These are phyloP conservation scores for Physella acuta DNA, from an alignment of 1,140 invertebrate species.

Conservation along the genomic window DNA sequence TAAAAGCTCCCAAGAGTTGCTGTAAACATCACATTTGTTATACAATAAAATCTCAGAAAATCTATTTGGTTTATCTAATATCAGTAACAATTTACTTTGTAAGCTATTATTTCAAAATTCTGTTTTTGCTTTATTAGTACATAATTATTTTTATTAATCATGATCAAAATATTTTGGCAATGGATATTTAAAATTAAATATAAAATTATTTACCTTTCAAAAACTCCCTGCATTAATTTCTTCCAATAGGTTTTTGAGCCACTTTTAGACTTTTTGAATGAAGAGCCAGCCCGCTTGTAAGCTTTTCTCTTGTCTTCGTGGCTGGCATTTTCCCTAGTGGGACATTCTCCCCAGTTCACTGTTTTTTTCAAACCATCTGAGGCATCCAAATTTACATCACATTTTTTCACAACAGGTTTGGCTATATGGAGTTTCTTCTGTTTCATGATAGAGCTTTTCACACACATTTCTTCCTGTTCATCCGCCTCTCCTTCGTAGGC, in stretches of 20 bases:
- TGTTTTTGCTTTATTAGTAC: no score
- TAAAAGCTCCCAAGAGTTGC: slow-evolving; percentile 30
- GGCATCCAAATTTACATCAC: background rate
- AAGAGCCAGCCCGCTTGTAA: background rate
- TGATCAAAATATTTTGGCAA: no score
- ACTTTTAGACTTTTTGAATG: slow-evolving; percentile 18
- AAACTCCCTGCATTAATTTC: slow-evolving; percentile 38
- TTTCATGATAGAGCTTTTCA: background rate
- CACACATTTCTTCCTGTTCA: slow-evolving; percentile 8
- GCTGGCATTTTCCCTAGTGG: background rate
- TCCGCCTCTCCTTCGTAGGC: slow-evolving; percentile 14
- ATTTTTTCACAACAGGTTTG: background rate
- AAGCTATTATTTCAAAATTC: no score
- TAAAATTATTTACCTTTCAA: slow-evolving; percentile 45
- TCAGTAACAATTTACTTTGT: no score
- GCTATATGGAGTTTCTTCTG: background rate
- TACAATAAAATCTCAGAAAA: no score
- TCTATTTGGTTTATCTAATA: no score
- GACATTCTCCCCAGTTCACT: slow-evolving; percentile 22
- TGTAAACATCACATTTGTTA: slow-evolving; percentile 6
- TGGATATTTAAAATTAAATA: no score
- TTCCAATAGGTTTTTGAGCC: slow-evolving; percentile 45
- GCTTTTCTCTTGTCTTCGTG: slow-evolving; percentile 3
- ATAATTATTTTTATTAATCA: no score
- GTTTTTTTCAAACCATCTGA: slow-evolving; percentile 1